Percentiles rank a stretch among this genome's conserved stretches.
Conservation (phyloP, 2,113 vertebrate species). For the Sceloporus undulatus region DNA sequence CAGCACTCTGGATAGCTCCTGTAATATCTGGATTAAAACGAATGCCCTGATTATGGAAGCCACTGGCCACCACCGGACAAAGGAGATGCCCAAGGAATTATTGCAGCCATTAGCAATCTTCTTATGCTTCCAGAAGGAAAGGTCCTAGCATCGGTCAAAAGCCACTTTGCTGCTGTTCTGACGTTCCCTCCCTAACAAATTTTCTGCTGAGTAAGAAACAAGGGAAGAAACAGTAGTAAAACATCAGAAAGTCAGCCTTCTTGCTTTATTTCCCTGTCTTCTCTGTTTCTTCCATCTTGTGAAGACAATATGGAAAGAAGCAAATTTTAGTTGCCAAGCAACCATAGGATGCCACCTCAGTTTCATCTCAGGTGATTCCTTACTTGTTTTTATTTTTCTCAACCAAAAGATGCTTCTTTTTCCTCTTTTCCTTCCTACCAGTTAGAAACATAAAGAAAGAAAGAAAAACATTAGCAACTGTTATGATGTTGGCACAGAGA, state of each 20-base stretch:
- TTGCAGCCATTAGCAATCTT: neutral
- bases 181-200: neutral
- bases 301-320: neutral
- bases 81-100: neutral
- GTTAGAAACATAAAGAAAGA: neutral
- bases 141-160: neutral
- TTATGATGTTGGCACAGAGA: neutral
- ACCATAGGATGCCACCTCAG: conserved; percentile 6
- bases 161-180: neutral
- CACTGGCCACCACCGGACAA: neutral
- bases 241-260: neutral
- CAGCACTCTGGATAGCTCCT: too few relatives aligned
- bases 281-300: neutral
- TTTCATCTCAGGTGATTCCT: neutral
- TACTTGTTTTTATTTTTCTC: too few relatives aligned
- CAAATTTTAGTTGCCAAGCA: neutral
- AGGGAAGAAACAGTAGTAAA: neutral
- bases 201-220: neutral
- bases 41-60: too few relatives aligned
- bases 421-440: neutral
- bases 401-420: neutral
- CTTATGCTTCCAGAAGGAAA: neutral
- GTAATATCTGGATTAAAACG: too few relatives aligned
- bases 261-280: neutral
- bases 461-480: neutral